Evolutionary conservation across 2,113 vertebrate genomes (phyloP).

Genomic region (Sminthopsis crassicaudata): DNA sequence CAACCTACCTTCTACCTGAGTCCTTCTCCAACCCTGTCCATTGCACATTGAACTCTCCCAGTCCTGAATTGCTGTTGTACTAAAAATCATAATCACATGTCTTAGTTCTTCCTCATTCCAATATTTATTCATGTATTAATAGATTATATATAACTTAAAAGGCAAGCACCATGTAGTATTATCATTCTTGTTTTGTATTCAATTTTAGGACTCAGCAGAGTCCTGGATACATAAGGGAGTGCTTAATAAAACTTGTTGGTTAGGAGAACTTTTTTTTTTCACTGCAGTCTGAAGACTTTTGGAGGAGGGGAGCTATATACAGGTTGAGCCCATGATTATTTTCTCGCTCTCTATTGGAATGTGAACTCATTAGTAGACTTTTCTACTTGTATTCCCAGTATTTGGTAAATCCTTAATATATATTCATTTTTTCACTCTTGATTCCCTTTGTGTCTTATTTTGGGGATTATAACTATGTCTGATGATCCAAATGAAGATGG

Average conservation of each 20-base stretch:
- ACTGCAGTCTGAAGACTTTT: background rate
- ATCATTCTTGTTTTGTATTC: background rate
- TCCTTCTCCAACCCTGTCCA: background rate
- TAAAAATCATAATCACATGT: background rate
- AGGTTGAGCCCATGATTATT: background rate
- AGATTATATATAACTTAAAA: background rate
- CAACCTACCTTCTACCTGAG: background rate
- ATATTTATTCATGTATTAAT: background rate
- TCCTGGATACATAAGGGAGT: background rate
- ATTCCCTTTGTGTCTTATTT: background rate
- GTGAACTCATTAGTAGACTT: background rate
- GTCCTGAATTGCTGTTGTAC: background rate
- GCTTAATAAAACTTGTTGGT: background rate
- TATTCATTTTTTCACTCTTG: background rate
- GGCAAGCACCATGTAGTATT: background rate
- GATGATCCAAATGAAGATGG: background rate
- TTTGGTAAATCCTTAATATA: background rate
- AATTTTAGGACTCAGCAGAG: background rate
- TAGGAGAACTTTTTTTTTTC: background rate
- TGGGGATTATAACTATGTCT: background rate
- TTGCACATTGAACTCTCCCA: background rate
- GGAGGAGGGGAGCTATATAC: background rate
- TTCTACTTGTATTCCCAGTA: background rate
- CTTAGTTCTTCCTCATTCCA: background rate
- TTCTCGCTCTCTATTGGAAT: background rate